Base-by-base conservation (phyloP, 2,797 vertebrate species). In the Lagocephalus sceleratus region DNA sequence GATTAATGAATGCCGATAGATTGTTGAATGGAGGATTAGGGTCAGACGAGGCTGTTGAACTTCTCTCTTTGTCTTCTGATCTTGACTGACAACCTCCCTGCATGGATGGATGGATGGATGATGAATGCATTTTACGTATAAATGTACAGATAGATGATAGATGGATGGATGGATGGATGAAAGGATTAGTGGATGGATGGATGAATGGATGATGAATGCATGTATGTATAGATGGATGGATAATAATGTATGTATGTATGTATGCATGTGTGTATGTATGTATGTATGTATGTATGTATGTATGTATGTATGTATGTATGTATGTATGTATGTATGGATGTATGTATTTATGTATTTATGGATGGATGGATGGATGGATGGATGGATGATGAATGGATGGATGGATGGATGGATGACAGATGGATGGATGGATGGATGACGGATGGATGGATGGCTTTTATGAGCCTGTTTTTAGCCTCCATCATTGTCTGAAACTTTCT, bases 1-100 rank as follows among this genome's bases (percentile, higher is more conserved):
- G 72, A 79, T 84, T 81, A 83, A 76, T 50, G 71, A 63, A 59
- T 79, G 76, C 68, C 86, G 78, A 83, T 85, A 87, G 68, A 81
- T 83, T 86, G 80, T 83, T 76, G 53, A 76, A 75, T 80, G 78
- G 73, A 80, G 51, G 71, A 80, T 86, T 75, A 82, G 65, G 66
- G 72, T 73, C 71, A 73, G 47, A 45, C 35, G 47, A 73, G 65
- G 21, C 46, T 48, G 51, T 46, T 47, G 38, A 39, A 39, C 4
- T 12, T 39, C 38, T 39, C 14, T 35, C 14, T 6, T 5, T 40
- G 14, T 40, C 14, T n/a, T 40, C n/a, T 40, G 39, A 3, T 17
- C 14, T n/a, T 16, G 39, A 40, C 39, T 16, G 39, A 15, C 14
- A 40, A 40, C 14, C 39, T 40, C n/a, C 14, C 39, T 17, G 12